Base-by-base conservation (phyloP, 2,888 invertebrate genomes). In the Lypha dubia region DNA sequence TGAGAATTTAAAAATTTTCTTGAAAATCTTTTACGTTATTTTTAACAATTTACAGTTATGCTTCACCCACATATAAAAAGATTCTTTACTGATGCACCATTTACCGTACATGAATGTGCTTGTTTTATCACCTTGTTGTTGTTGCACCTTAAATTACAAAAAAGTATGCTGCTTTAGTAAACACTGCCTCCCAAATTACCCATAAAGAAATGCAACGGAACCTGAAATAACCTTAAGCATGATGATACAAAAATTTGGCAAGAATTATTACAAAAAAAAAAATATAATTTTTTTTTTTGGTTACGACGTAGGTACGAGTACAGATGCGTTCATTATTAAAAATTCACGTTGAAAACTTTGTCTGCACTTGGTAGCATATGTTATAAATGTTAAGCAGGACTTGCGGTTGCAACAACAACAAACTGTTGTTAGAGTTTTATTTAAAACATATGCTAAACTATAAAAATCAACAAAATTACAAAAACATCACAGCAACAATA, bases 311-410 rank as follows among this genome's bases (percentile, higher is more conserved):
- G 41, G 24, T 62, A 17, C 49, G 17, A 20, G 7, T 20, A 51
- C 74, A 79, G 83, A 79, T 71, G 83, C 79, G 79, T 51, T 65
- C 79, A 65, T 83, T 83, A 79, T 75, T 70, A 60, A 75, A 83
- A 79, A 65, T 79, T 28, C 22, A 83, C 58, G 83, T 79, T 75
- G 79, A 75, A 79, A 83, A 83, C 32, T 83, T 83, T 83, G 75
- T 75, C 83, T 79, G 74, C 79, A 49, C 70, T 79, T 51, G 32
- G 79, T 70, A 75, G 63, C 83, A 83, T 75, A 71, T 79, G 83
- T 63, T 74, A 58, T 70, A 49, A 74, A 70, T 79, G 75, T 56
- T 41, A 70, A 77, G 58, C 75, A 75, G 79, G 79, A 83, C 79
- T 79, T 79, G 83, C 60, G 83, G 83, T 83, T 79, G 41, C 60